Percentiles rank a stretch among this genome's conserved stretches.
phyloP scores from a whole-genome alignment of 2,888 invertebrate genomes.

The Sphaerophoria taeniata region DNA sequence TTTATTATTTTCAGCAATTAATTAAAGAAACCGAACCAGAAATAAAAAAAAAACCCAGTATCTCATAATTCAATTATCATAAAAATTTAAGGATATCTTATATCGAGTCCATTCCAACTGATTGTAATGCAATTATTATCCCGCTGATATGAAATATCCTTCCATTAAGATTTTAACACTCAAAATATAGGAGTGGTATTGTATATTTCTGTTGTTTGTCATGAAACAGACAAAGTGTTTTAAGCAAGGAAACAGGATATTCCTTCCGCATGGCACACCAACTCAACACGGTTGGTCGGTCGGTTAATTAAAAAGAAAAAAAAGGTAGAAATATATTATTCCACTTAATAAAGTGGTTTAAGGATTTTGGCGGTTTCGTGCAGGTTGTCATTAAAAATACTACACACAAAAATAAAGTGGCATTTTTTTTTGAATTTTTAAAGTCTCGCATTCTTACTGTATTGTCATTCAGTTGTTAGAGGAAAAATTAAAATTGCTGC shows the following conservation, averaged over 20 bases:
- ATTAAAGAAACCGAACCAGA: slow-evolving; percentile 4
- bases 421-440: not conserved
- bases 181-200: slow-evolving; percentile 10
- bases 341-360: not conserved
- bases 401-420: not conserved
- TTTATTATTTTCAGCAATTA: slow-evolving; percentile 34
- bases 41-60: slow-evolving; percentile 11
- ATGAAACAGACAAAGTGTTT: not conserved
- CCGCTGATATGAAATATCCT: slow-evolving; percentile 60
- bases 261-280: not conserved
- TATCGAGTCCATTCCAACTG: slow-evolving; percentile 48
- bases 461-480: too few relatives aligned
- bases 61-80: slow-evolving; percentile 63
- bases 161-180: slow-evolving; percentile 55
- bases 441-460: too few relatives aligned
- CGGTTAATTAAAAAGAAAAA: not conserved
- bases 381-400: slow-evolving; percentile 15
- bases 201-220: not conserved
- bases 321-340: not conserved
- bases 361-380: slow-evolving; percentile 1
- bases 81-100: slow-evolving; percentile 59
- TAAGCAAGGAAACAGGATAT: not conserved
- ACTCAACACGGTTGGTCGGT: too few relatives aligned
- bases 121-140: slow-evolving; percentile 70
- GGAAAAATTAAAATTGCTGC: too few relatives aligned